These are phyloP conservation scores for Alviniconcha strummeri DNA, from an alignment of 2,888 invertebrate genomes.

Conservation along the genomic window DNA sequence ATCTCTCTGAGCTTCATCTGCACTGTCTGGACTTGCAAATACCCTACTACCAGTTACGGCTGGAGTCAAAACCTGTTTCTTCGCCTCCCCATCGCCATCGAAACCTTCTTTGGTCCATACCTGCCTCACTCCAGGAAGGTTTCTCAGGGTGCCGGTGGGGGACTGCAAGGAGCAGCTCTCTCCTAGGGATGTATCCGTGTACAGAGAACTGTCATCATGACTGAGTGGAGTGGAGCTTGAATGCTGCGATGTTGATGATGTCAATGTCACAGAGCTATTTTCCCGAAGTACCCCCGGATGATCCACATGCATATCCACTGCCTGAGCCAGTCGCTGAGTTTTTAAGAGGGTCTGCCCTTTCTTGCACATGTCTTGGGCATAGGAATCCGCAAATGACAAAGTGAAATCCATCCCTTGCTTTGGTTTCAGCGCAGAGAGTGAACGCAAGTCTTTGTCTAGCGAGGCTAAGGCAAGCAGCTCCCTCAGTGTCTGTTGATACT, in stretches of 20 bases:
- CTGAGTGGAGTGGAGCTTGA: neutral
- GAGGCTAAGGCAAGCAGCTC: conserved; percentile 23
- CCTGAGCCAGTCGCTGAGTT: neutral
- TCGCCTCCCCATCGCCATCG: neutral
- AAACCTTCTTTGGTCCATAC: conserved; percentile 24
- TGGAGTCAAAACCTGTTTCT: neutral
- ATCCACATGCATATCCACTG: neutral
- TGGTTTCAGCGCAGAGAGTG: neutral
- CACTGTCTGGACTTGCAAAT: neutral
- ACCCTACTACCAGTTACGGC: neutral
- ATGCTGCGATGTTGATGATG: neutral
- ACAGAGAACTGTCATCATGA: neutral
- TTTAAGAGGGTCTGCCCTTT: neutral
- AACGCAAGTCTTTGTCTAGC: neutral
- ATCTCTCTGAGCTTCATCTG: neutral
- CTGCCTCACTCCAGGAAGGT: neutral
- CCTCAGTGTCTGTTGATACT: neutral
- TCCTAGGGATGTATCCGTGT: neutral
- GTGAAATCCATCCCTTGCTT: conserved; percentile 9
- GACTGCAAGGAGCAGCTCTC: neutral
- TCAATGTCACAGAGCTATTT: neutral
- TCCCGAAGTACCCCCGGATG: neutral
- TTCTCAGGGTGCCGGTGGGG: neutral
- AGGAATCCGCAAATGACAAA: conserved; percentile 24
- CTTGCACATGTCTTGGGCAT: neutral